Base-by-base conservation (phyloP, 2,113 vertebrate genomes). In the Podarcis cretensis region DNA sequence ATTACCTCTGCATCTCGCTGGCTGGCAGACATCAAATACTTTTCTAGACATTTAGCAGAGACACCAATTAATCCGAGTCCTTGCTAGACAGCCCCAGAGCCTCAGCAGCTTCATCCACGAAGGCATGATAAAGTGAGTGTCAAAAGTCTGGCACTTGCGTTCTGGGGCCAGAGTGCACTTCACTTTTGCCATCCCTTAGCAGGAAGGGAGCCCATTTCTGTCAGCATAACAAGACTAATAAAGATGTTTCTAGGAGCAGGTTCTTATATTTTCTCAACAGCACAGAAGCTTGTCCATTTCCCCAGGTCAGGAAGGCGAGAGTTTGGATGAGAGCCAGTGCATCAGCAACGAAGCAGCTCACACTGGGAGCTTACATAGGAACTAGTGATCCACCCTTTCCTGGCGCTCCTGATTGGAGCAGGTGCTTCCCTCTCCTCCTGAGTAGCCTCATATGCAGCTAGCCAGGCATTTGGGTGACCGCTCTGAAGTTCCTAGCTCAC, bases 31-130 rank as follows among this genome's bases (percentile, higher is more conserved):
- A 81, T 81, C 83, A 81, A 65, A 85, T 66, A 66, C 68, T 66
- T 48, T 81, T 69, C 75, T 71, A 85, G 73, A 65, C 80, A 88
- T 88, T 88, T 88, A 84, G 76, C 83, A 48, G 43, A 86, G 59
- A 40, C 73, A 8, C 84, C 89, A 89, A 76, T 86, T 82, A 86
- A 89, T 57, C 84, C 18, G 37, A 68, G 71, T 75, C 78, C 43
- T 86, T 68, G 25, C 25, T 66, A 59, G 59, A 63, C 16, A 63
- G n/a, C 78, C 78, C 37, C 32, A 65, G 14, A n/a, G 32, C 68
- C 84, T 81, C 35, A 32, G 79, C 54, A 35, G 54, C 57, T 35
- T 23, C 79, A 85, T 37, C 57, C 80, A 83, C 16, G 20, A 80
- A 75, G 79, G 20, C 87, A 43, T 25, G 35, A 76, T 65, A 76